Evolutionary conservation across 2,888 invertebrate genomes (phyloP).

Genomic region (Eupithecia subfuscata): DNA sequence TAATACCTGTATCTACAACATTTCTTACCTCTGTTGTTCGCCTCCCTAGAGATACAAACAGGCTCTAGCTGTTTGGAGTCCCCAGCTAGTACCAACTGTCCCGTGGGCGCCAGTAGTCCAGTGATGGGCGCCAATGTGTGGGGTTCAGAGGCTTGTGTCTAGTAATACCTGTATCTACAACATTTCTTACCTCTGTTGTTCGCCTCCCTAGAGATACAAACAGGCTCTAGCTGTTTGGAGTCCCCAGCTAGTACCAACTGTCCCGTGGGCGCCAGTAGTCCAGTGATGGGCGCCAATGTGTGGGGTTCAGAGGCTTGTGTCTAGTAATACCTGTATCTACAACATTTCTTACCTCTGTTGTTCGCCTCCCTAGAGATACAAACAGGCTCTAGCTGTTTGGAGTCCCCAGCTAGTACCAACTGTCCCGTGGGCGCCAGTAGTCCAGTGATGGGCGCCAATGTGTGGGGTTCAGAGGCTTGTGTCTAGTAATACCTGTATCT

Average conservation of each 20-base stretch:
- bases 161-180: not conserved
- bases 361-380: conserved; percentile 85
- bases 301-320: too few species aligned
- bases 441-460: not conserved
- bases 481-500: not conserved
- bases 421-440: not conserved
- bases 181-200: conserved; percentile 78
- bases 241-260: not conserved
- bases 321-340: not conserved
- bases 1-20: not conserved
- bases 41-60: conserved; percentile 47
- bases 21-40: conserved; percentile 82
- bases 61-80: not conserved
- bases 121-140: not conserved
- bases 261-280: not conserved
- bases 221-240: not conserved
- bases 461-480: too few species aligned
- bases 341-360: conserved; percentile 68
- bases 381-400: conserved; percentile 94
- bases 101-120: not conserved
- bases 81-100: not conserved
- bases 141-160: too few species aligned
- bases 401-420: conserved; percentile 90
- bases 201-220: conserved; percentile 59
- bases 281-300: not conserved